phyloP scores from a whole-genome alignment of 2,888 invertebrate genomes.

The Hemithea aestivaria region DNA sequence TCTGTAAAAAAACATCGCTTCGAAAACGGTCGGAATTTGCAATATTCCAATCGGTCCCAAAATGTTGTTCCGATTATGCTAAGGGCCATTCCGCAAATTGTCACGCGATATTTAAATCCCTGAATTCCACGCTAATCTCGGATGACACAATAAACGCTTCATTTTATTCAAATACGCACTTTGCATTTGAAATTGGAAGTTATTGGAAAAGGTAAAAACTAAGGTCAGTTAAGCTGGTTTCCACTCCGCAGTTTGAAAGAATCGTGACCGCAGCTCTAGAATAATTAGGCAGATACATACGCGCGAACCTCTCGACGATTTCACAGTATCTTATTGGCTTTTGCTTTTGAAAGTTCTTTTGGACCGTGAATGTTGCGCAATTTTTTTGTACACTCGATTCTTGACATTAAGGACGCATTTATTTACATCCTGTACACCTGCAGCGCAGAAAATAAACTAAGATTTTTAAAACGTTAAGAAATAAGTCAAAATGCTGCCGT shows the following conservation, averaged over 20 bases:
- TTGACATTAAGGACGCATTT: slow-evolving; percentile 44
- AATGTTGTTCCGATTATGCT: slow-evolving; percentile 34
- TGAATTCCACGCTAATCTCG: slow-evolving; percentile 16
- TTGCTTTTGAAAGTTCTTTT: slow-evolving; percentile 72
- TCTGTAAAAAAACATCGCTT: slow-evolving; percentile 24
- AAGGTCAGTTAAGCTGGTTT: slow-evolving; percentile 3
- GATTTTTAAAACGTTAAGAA: slow-evolving; percentile 45
- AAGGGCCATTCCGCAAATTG: slow-evolving; percentile 34
- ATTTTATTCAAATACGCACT: slow-evolving; percentile 2
- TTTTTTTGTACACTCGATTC: slow-evolving; percentile 37
- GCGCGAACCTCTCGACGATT: slow-evolving; percentile 52
- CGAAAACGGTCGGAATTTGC: slow-evolving; percentile 42
- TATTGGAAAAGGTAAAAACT: slow-evolving; percentile 3
- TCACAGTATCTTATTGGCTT: slow-evolving; percentile 68
- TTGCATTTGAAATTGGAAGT: not conserved
- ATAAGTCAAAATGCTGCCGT: slow-evolving; percentile 44
- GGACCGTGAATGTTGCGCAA: slow-evolving; percentile 47
- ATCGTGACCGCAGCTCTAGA: slow-evolving; percentile 62
- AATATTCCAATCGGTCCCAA: slow-evolving; percentile 41
- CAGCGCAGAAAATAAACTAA: slow-evolving; percentile 35
- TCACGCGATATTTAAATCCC: slow-evolving; percentile 44
- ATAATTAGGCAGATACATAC: slow-evolving; percentile 65
- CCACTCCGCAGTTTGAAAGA: slow-evolving; percentile 44
- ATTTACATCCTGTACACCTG: slow-evolving; percentile 44
- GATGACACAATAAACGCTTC: slow-evolving; percentile 17